Base-by-base conservation (phyloP, 2,113 vertebrate species). In the Gymnogyps californianus region DNA sequence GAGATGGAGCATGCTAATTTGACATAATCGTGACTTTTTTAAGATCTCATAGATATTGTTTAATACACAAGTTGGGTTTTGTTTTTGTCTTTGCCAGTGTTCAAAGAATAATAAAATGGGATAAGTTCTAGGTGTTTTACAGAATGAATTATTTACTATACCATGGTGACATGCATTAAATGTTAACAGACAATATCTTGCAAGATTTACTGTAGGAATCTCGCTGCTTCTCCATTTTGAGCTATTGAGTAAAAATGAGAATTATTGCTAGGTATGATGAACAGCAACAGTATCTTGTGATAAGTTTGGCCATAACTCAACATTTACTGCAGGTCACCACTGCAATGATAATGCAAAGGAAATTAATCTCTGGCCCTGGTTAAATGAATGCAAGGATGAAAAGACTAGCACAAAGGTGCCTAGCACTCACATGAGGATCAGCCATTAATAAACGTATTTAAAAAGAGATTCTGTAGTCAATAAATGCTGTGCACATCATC, bases 331-430 rank as follows among this genome's bases (percentile, higher is more conserved):
- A 79, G 97, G 92, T 96, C 93, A 93, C 87, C 67, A 59, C 16
- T 40, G 88, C 78, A 42, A 84, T 97, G 97, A 92, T 91, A 97
- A 95, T 95, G 97, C 91, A 65, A 87, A 91, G 93, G 65, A 70
- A 97, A 98, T 98, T 96, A 96, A 98, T 96, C 97, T 97, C 96
- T 91, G 94, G 93, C 92, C 86, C 76, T 49, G 92, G 91, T 93
- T 95, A 88, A 98, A 97, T 78, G 96, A 97, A 95, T 75, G 85
- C 83, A 55, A 85, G 91, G 18, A 0, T 61, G 83, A 78, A 75
- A 55, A 62, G 80, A 59, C 61, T 52, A 38, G 66, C 87, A 40
- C 76, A 69, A 44, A 92, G 94, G 28, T 82, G 59, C 75, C 46
- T 10, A 20, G 82, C 0, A 0, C 36, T 74, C 67, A 20, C 59